Evolutionary conservation across 2,888 invertebrate species (phyloP), one percentile per base, ranked within the genome.

Genomic region (Thymelicus sylvestris): DNA sequence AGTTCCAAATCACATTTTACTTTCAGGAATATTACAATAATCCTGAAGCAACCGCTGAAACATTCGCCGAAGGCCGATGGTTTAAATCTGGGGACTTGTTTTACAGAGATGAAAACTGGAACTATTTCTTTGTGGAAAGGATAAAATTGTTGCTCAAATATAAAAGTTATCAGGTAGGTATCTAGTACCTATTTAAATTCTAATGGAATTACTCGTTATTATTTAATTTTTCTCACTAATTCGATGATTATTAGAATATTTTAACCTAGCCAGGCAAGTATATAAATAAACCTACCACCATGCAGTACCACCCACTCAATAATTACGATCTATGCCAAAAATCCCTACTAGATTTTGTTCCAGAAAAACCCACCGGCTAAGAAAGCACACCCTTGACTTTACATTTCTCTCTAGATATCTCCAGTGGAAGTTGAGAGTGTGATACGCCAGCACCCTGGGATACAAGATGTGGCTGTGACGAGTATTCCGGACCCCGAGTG

Each of bases 131-230:
- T 50, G 86, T 94, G 0, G 95, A 94, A 50, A 85, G 95, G 31
- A 86, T 93, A 6, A 95, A 95, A 74, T 86, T 93, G 74, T 81
- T 95, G 74, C 81, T 95, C 7, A 95, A 94, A 78, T 95, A 91
- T 76, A 89, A 81, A 74, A 89, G 83, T 55, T 85, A 91, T 84
- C 94, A 95, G 80, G 93, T 95, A 75, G 67, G n/a, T 1, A 13
- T n/a, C n/a, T n/a, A 38, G 2, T 19, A 38, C 13, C 19, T 38
- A 44, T 63, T 13, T 19, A 19, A 19, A 19, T 19, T 19, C 1
- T 19, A 19, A 19, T 57, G 31, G 47, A 3, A 31, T 31, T 5
- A 31, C 31, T 24, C n/a, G 10, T 13, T 38, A n/a, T 38, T 2
- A 44, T 59, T 57, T 48, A 41, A 3, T 41, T 8, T 41, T 41